These are phyloP conservation scores for Catalaphyllia jardinei DNA, from an alignment of 64 coral and sea anemone species.

Conservation along the genomic window DNA sequence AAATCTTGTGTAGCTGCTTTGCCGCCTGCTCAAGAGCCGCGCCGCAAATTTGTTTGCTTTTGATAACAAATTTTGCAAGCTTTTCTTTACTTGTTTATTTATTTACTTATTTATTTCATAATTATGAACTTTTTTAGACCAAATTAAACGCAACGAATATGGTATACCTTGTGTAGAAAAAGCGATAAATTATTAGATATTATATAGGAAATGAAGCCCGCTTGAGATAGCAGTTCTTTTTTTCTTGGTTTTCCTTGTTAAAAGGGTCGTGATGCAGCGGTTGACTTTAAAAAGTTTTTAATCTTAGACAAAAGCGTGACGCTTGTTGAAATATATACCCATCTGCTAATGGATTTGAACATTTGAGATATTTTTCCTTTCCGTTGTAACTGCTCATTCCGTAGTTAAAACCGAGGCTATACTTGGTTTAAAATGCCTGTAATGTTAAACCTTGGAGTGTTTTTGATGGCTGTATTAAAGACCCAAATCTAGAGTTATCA, in stretches of 20 bases:
- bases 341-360: too few relatives aligned
- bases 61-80: constrained; percentile 48
- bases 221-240: not conserved
- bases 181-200: not conserved
- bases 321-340: too few relatives aligned
- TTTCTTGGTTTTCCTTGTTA: not conserved
- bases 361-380: too few relatives aligned
- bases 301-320: too few relatives aligned
- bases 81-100: not conserved
- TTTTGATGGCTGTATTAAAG: too few relatives aligned
- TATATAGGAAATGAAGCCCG: constrained; percentile 5
- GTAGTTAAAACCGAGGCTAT: too few relatives aligned
- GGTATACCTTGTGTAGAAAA: not conserved
- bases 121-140: not conserved
- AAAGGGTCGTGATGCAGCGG: not conserved
- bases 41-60: constrained; percentile 52
- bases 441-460: too few relatives aligned
- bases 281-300: not conserved
- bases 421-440: too few relatives aligned
- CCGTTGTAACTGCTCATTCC: too few relatives aligned
- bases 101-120: constrained; percentile 39
- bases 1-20: not conserved
- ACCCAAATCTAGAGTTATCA: too few relatives aligned
- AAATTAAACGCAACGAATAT: not conserved
- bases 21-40: not conserved